Evolutionary conservation across 2,113 vertebrate species (phyloP), one percentile per base, ranked within the genome.

Genomic region (Corythoichthys intestinalis): DNA sequence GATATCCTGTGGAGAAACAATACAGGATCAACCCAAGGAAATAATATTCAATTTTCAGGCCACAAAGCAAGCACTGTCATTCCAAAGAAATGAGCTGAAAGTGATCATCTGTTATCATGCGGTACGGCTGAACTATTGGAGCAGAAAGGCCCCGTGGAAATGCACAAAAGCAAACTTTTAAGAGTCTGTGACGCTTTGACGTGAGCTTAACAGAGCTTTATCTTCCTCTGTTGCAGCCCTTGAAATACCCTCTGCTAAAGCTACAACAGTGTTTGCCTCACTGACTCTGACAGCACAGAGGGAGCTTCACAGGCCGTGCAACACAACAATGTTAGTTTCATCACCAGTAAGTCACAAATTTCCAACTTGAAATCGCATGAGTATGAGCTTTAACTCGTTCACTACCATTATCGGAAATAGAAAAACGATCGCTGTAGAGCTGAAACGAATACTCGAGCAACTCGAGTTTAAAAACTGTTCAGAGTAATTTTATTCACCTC

Each of bases 161-260:
- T 67, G 48, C 59, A 72, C 61, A 41, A 77, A 63, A 48, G 41
- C 47, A 48, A 68, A 74, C 67, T 67, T 76, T 62, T 58, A 35
- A n/a, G 65, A 64, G 59, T 66, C 48, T 41, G 60, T 7, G 46
- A 52, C 65, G 39, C 61, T 81, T 66, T 62, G 70, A 83, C 68
- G 77, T 78, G 57, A 77, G 72, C 63, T 70, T 67, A 71, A 34
- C 66, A 60, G 69, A 37, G 67, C 73, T 76, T 72, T 69, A 69
- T 71, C 75, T 70, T 72, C 81, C 68, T 75, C 73, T 57, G 67
- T 34, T 44, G 66, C 83, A 88, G 86, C 73, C 89, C 89, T 89
- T 90, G 79, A 88, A 82, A 77, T 83, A 80, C 81, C 87, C 87
- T 88, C 84, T 89, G 77, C 69, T 80, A 72, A 66, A 75, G 75